Evolutionary conservation across 2,113 vertebrate genomes (phyloP).

Genomic region (Ptilonorhynchus violaceus): DNA sequence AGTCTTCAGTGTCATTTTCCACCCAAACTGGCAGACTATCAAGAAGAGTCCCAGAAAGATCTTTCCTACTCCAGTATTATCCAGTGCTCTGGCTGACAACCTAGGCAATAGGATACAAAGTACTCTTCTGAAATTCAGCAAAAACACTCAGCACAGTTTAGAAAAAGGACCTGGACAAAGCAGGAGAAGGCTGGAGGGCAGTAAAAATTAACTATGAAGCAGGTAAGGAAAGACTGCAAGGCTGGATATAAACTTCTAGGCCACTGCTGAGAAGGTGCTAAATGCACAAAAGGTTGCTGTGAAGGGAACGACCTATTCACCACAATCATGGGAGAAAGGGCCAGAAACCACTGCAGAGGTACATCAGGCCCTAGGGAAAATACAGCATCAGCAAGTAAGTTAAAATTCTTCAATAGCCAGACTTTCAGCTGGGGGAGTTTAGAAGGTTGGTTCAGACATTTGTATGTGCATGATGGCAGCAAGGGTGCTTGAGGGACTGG

Average conservation of each 20-base stretch:
- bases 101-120: neutral
- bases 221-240: neutral
- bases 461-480: neutral
- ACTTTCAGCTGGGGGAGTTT: neutral
- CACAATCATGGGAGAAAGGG: neutral
- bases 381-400: neutral
- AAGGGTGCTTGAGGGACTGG: neutral
- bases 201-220: neutral
- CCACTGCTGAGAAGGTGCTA: neutral
- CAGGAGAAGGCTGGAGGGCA: neutral
- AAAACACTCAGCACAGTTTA: neutral
- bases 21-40: neutral
- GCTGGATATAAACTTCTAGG: neutral
- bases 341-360: neutral
- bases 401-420: neutral
- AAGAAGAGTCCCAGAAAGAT: neutral
- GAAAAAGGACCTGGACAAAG: neutral
- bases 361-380: neutral
- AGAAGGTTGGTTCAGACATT: neutral
- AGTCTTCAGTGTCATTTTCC: neutral
- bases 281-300: neutral
- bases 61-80: neutral
- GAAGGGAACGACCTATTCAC: neutral
- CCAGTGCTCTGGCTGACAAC: rapidly evolving
- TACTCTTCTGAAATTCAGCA: neutral